These are phyloP conservation scores for Conus betulinus DNA, from an alignment of 1,140 invertebrate genomes.

Conservation along the genomic window DNA sequence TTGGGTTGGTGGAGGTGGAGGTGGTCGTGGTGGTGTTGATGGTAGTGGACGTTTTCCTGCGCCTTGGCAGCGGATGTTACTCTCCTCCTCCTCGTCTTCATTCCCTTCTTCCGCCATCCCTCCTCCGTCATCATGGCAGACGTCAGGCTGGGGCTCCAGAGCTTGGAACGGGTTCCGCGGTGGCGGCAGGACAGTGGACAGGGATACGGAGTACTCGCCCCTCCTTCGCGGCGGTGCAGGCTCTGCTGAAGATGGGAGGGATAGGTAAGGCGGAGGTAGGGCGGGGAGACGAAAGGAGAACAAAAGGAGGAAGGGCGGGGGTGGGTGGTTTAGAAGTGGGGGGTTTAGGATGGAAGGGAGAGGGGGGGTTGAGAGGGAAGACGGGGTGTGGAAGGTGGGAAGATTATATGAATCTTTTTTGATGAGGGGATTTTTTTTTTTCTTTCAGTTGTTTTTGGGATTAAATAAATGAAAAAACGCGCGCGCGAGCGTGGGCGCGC, in stretches of 20 bases:
- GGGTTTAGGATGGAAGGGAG: too few relatives aligned
- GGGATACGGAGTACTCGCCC: not conserved
- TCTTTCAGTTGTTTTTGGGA: not conserved
- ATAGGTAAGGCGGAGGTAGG: too few relatives aligned
- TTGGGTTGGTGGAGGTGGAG: not conserved
- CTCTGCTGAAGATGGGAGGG: not conserved
- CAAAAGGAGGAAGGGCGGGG: too few relatives aligned
- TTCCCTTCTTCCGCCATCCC: not conserved
- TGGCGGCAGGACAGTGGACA: not conserved
- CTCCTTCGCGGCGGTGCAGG: not conserved
- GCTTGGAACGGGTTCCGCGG: not conserved
- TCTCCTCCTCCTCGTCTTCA: not conserved
- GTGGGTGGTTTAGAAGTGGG: too few relatives aligned
- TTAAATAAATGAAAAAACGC: too few relatives aligned
- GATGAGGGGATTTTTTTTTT: not conserved
- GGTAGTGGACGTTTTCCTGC: not conserved
- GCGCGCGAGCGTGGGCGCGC: not conserved
- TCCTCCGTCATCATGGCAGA: not conserved
- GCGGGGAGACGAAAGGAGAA: too few relatives aligned
- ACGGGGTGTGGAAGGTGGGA: too few relatives aligned
- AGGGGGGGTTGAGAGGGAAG: too few relatives aligned
- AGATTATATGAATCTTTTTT: not conserved
- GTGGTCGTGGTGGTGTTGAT: not conserved
- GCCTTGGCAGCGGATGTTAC: not conserved
- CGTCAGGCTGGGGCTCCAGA: too few relatives aligned